These are phyloP conservation scores for Alfaro cultratus DNA, from an alignment of 2,797 vertebrate genomes.

Conservation along the genomic window DNA sequence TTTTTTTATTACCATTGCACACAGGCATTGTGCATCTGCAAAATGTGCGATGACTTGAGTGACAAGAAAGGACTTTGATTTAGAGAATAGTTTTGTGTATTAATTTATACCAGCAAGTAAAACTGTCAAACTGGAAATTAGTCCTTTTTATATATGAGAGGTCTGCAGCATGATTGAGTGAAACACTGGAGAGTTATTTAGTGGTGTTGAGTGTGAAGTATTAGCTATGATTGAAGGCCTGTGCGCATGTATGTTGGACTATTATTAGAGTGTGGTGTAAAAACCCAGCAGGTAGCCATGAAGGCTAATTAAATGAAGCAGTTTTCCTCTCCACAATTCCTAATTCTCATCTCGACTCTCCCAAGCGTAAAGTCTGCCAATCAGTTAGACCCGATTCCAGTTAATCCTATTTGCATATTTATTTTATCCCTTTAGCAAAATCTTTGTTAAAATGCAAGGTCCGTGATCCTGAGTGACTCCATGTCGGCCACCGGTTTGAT, in stretches of 20 bases:
- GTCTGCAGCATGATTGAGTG: background rate
- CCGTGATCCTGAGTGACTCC: conserved; percentile 40
- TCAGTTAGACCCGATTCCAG: conserved; percentile 39
- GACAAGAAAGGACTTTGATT: background rate
- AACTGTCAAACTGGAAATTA: background rate
- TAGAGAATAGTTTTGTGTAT: background rate
- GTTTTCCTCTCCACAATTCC: conserved; percentile 32
- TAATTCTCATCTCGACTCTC: conserved; percentile 52
- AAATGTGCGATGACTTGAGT: background rate
- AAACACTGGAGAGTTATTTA: background rate
- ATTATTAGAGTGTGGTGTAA: background rate
- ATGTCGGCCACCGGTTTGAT: conserved; percentile 50
- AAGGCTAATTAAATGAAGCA: conserved; percentile 38
- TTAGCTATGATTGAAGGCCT: background rate
- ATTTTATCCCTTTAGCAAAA: conserved; percentile 42
- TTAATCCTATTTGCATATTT: conserved; percentile 67
- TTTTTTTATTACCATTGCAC: background rate
- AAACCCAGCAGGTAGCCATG: background rate
- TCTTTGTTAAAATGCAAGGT: conserved; percentile 68
- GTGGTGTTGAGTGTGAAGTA: conserved; percentile 1
- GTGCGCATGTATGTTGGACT: background rate
- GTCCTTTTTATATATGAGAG: background rate
- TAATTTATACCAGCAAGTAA: background rate
- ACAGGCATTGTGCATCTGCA: background rate
- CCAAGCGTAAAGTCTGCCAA: conserved; percentile 64